Evolutionary conservation across 2,797 vertebrate species (phyloP).

Genomic region (Synanceia verrucosa): DNA sequence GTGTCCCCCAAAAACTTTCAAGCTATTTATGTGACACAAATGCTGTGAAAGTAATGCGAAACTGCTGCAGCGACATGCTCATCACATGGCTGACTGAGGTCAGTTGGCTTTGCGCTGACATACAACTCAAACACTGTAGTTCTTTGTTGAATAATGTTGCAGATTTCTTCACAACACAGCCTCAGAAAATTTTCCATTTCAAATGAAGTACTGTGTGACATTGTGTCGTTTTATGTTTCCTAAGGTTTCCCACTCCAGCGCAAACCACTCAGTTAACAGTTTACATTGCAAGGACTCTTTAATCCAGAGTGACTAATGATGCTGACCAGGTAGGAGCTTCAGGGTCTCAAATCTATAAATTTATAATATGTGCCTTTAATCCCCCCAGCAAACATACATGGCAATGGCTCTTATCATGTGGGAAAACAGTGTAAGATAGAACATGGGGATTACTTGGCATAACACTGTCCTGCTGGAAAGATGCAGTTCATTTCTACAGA

Average conservation of each 20-base stretch:
- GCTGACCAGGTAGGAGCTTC: conserved; percentile 21
- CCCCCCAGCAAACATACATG: background rate
- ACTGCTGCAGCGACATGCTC: background rate
- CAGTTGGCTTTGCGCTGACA: conserved; percentile 49
- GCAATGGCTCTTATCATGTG: background rate
- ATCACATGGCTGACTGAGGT: conserved; percentile 46
- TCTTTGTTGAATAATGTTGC: conserved; percentile 56
- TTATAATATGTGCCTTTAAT: conserved; percentile 5
- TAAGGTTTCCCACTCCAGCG: conserved; percentile 14
- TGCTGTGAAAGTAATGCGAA: conserved; percentile 28
- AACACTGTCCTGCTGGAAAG: background rate
- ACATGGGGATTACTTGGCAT: background rate
- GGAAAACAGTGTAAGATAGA: background rate
- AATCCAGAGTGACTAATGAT: conserved; percentile 49
- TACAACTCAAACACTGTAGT: conserved; percentile 51
- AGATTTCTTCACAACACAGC: conserved; percentile 13
- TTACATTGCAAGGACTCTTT: conserved; percentile 51
- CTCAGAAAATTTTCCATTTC: conserved; percentile 59
- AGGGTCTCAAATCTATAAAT: conserved; percentile 11
- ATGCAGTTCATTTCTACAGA: conserved; percentile 1
- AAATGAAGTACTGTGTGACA: conserved; percentile 28
- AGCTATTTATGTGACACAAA: conserved; percentile 32
- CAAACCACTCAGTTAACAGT: conserved; percentile 39
- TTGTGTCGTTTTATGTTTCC: conserved; percentile 9
- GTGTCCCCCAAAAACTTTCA: conserved; percentile 1